A percentile compares a stretch with the other conserved stretches of the same genome.
These are phyloP conservation scores for Columbina picui DNA, from an alignment of 2,113 vertebrate species.

Conservation along the genomic window DNA sequence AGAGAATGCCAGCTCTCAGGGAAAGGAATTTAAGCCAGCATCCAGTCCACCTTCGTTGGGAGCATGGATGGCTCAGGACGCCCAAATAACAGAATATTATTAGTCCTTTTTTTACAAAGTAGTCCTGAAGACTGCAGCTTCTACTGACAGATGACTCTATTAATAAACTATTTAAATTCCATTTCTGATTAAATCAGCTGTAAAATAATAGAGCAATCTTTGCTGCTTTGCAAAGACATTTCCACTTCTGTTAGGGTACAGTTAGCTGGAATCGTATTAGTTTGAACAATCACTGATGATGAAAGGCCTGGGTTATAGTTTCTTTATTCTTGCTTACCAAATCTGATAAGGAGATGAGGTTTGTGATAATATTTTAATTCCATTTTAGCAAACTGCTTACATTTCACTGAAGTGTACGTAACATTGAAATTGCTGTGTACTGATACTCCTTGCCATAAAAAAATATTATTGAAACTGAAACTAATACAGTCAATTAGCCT, in stretches of 20 bases:
- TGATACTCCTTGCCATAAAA: neutral
- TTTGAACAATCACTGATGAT: neutral
- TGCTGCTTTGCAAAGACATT: neutral
- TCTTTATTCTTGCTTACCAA: neutral
- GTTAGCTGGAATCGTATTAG: neutral
- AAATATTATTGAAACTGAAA: neutral
- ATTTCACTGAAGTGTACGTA: neutral
- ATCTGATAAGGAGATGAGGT: neutral
- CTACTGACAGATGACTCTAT: neutral
- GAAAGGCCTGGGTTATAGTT: neutral
- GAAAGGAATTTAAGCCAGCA: neutral
- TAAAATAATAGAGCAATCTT: neutral
- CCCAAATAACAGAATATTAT: neutral
- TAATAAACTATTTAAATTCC: neutral
- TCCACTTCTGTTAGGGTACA: neutral
- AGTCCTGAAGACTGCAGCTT: neutral
- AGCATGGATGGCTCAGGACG: neutral
- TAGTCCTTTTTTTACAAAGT: neutral
- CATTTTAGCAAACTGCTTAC: neutral
- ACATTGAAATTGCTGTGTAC: neutral
- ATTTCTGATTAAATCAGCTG: neutral
- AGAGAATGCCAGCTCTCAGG: neutral
- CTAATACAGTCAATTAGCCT: neutral
- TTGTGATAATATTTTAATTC: neutral
- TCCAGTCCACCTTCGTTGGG: neutral